Conservation (phyloP, 2,113 vertebrate species). For the Xyliphius kryptos region DNA sequence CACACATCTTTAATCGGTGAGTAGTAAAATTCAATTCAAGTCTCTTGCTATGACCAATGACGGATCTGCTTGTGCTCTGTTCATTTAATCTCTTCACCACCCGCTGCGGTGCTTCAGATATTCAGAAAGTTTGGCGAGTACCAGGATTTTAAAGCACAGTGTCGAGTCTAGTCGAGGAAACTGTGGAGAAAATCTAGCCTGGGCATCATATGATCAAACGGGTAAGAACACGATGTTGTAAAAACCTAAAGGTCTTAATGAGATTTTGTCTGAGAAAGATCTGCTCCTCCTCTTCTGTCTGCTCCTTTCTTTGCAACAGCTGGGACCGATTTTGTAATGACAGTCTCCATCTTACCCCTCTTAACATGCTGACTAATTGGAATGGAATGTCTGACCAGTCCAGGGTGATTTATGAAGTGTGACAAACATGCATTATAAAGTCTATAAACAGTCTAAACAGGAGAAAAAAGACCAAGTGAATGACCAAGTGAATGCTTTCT, state of each 20-base stretch:
- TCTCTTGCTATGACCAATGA: too few relatives aligned
- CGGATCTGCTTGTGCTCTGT: too few relatives aligned
- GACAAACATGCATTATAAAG: slow-evolving; percentile 4
- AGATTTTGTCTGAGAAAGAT: too few relatives aligned
- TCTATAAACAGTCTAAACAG: too few relatives aligned
- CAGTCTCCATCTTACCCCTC: slow-evolving; percentile 28
- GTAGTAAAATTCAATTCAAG: too few relatives aligned
- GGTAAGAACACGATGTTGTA: slow-evolving; percentile 60
- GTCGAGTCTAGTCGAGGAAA: slow-evolving; percentile 81
- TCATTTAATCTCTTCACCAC: too few relatives aligned
- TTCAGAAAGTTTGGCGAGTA: slow-evolving; percentile 84
- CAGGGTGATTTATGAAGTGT: slow-evolving; percentile 25
- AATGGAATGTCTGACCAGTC: slow-evolving; percentile 38
- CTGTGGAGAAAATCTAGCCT: slow-evolving; percentile 92
- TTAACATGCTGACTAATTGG: slow-evolving; percentile 25
- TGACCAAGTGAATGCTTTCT: too few relatives aligned
- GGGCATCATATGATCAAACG: slow-evolving; percentile 93
- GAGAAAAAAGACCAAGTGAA: too few relatives aligned
- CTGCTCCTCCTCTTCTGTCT: neutral
- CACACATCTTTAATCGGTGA: too few relatives aligned
- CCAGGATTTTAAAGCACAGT: slow-evolving; percentile 89
- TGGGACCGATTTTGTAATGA: slow-evolving; percentile 39
- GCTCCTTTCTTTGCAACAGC: slow-evolving; percentile 13
- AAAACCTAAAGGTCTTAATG: too few relatives aligned
- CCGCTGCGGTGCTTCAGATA: slow-evolving; percentile 78